Evolutionary conservation across 2,888 invertebrate genomes (phyloP).

Genomic region (Cephalotes varians): DNA sequence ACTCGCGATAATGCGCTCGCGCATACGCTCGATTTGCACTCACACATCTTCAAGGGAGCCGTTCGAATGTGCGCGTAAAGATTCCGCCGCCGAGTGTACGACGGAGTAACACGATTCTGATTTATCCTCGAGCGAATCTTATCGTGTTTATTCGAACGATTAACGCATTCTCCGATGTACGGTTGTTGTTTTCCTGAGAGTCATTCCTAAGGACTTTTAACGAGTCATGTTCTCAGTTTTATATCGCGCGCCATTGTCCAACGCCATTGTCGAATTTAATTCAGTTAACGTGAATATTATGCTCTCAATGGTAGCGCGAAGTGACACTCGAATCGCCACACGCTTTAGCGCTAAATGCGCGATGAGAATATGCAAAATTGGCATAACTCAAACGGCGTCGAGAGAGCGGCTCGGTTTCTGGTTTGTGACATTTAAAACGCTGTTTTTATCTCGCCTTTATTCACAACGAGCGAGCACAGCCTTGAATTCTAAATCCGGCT

Average conservation of each 20-base stretch:
- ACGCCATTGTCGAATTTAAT: neutral
- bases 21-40: conserved; percentile 19
- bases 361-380: conserved; percentile 17
- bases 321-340: neutral
- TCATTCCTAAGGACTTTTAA: neutral
- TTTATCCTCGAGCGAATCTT: conserved; percentile 29
- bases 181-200: neutral
- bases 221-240: neutral
- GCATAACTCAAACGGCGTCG: conserved; percentile 14
- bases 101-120: conserved; percentile 22
- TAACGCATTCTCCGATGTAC: neutral
- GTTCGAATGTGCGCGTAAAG: conserved; percentile 58
- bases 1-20: conserved; percentile 25
- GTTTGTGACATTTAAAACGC: conserved; percentile 40
- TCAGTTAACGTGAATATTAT: neutral
- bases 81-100: conserved; percentile 16
- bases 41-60: conserved; percentile 45
- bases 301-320: neutral
- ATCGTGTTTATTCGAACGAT: conserved; percentile 15
- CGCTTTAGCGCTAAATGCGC: conserved; percentile 2
- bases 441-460: conserved; percentile 36
- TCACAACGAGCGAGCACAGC: conserved; percentile 13
- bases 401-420: conserved; percentile 23
- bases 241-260: neutral
- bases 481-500: conserved; percentile 65